Base-by-base conservation (phyloP, 2,888 invertebrate genomes). In the Glaucopsyche alexis region DNA sequence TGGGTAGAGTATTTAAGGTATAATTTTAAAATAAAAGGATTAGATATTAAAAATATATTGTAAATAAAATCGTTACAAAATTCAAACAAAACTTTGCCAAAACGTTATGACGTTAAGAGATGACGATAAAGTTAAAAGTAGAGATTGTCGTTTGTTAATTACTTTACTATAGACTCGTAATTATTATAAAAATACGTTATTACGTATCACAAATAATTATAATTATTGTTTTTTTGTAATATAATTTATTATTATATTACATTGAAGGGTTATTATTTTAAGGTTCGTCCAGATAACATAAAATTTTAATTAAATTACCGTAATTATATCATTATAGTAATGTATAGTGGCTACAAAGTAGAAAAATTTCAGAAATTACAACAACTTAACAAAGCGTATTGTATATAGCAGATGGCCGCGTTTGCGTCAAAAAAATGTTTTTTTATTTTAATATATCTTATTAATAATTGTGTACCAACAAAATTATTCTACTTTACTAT, bases 201-300 rank as follows among this genome's bases (percentile, higher is more conserved):
- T 65, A 55, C 66, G 4, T 42, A 66, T 42, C 8, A 16, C 3
- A n/a, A 9, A n/a, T 42, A 42, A 42, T n/a, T 16, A 40, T 16
- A 42, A 14, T 42, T 66, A 14, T 42, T 66, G 3, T 66, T n/a
- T 66, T 40, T 42, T 66, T 42, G 7, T 40, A 65, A 40, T 42
- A n/a, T 66, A 42, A 66, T 66, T 66, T 66, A 66, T 66, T n/a
- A 65, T n/a, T 66, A n/a, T 42, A n/a, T 8, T 42, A 66, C 16
- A 9, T 66, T 42, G 66, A 66, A 42, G 66, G 4, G n/a, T 42
- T 40, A 9, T 55, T 8, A 16, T 52, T 16, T 6, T 49, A 13
- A 55, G 55, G 16, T 55, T 19, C 9, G 19, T 55, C 19, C 19
- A 42, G 42, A 42, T 42, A 42, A 42, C 11, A 55, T 16, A 55